Conservation (phyloP, 2,113 vertebrate species). For the Solenodon paradoxus region DNA sequence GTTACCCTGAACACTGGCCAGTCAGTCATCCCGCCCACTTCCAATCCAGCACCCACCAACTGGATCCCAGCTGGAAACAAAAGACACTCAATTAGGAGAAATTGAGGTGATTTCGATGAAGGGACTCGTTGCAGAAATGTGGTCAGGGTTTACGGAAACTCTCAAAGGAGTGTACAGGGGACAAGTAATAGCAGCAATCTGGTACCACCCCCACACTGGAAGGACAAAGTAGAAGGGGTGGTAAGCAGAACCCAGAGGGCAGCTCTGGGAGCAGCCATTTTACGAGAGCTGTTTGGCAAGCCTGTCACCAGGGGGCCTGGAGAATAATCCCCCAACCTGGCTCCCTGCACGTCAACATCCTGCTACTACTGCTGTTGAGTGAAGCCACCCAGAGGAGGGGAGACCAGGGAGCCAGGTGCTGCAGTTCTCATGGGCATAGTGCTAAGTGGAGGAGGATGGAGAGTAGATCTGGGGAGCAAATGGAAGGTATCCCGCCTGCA, state of each 20-base stretch:
- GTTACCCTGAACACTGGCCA: not conserved
- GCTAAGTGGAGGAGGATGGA: not conserved
- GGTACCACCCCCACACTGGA: not conserved
- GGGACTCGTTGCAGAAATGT: not conserved
- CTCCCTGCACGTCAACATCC: not conserved
- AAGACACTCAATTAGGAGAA: not conserved
- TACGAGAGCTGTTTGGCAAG: not conserved
- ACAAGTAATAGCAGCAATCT: not conserved
- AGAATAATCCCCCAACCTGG: not conserved
- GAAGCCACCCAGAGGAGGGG: not conserved
- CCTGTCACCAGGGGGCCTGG: not conserved
- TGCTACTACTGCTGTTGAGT: not conserved
- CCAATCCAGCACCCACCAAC: not conserved
- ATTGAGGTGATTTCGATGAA: not conserved
- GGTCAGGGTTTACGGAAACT: not conserved
- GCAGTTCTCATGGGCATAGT: not conserved
- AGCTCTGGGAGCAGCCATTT: not conserved
- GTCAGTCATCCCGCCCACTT: not conserved
- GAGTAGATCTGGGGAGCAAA: not conserved
- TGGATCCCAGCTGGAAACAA: not conserved
- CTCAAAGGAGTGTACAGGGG: not conserved
- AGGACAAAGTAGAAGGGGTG: not conserved
- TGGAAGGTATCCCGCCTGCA: not conserved
- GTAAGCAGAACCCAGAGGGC: not conserved
- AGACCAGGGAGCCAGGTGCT: not conserved